A percentile compares a stretch with the other conserved stretches of the same genome.
Evolutionary conservation across 1,140 invertebrate genomes (phyloP).

Genomic region (Drosophila murphyi): DNA sequence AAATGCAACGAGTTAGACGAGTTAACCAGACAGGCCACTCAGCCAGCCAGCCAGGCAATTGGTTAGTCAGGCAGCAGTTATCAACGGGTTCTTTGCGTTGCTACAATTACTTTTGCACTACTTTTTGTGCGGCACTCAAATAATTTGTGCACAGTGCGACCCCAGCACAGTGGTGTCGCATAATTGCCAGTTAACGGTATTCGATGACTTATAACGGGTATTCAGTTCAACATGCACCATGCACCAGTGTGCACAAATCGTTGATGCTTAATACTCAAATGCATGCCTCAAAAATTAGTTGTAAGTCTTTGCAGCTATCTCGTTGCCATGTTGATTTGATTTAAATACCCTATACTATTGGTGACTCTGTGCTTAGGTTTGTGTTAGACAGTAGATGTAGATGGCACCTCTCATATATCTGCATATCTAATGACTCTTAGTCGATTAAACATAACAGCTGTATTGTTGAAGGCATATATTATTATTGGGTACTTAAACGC

Average conservation of each 20-base stretch:
- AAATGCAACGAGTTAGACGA: conserved; percentile 73
- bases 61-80: neutral
- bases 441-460: no score
- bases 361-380: neutral
- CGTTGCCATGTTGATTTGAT: conserved; percentile 6
- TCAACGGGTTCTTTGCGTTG: conserved; percentile 68
- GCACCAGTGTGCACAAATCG: conserved; percentile 24
- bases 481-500: no score
- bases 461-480: no score
- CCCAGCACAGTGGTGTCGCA: conserved; percentile 31
- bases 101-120: conserved; percentile 81
- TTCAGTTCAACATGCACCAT: neutral
- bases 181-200: conserved; percentile 26
- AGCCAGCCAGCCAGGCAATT: conserved; percentile 36
- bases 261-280: conserved; percentile 13
- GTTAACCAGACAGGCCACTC: conserved; percentile 39
- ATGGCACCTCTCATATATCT: neutral
- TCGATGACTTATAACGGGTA: neutral
- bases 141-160: conserved; percentile 35
- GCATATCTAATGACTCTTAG: no score
- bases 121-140: conserved; percentile 57
- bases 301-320: neutral
- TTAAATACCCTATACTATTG: conserved; percentile 1
- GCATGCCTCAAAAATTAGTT: conserved; percentile 14
- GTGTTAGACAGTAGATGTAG: neutral